Conservation (phyloP, 2,113 vertebrate species). For the Acrocephalus kingi region DNA sequence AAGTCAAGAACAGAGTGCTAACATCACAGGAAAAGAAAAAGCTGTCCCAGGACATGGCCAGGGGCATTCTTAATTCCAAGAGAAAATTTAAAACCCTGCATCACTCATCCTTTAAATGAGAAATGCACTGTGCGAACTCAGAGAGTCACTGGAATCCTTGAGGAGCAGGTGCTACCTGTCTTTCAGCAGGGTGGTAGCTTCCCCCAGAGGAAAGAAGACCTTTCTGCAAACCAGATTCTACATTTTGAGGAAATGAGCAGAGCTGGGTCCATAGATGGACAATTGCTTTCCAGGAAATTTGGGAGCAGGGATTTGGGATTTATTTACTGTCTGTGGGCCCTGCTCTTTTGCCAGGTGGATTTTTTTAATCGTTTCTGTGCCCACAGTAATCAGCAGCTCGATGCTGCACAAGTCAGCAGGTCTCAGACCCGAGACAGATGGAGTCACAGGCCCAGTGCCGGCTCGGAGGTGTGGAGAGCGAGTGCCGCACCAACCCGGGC, state of each 20-base stretch:
- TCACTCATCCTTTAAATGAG: neutral
- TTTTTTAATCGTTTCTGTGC: neutral
- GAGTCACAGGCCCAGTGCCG: neutral
- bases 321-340: neutral
- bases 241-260: neutral
- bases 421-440: neutral
- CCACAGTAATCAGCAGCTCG: neutral
- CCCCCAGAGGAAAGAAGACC: neutral
- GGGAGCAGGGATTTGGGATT: neutral
- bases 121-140: neutral
- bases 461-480: neutral
- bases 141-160: neutral
- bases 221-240: neutral
- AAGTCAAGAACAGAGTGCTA: neutral
- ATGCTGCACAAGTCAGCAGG: neutral
- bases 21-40: neutral
- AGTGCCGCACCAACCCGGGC: too few species aligned
- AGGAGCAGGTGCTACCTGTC: neutral
- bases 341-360: neutral
- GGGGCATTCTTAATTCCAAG: neutral
- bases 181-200: neutral
- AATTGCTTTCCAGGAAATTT: neutral
- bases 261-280: neutral
- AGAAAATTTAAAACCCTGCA: neutral
- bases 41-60: neutral